Evolutionary conservation across 2,888 invertebrate genomes (phyloP), one percentile per base, ranked within the genome.

Genomic region (Sinopyrophorus schimmeli): DNA sequence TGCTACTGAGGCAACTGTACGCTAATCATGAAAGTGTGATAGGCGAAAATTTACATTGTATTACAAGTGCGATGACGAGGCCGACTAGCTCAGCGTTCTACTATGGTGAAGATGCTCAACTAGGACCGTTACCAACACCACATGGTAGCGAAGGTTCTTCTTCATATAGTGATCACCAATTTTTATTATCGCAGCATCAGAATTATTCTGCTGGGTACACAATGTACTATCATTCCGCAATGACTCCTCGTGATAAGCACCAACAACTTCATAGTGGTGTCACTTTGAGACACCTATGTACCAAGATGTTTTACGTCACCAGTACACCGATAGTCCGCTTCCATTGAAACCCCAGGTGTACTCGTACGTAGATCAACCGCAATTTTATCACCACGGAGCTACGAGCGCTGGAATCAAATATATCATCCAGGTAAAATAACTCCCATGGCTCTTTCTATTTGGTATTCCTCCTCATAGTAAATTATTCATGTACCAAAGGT

Each of bases 11-110:
- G 14, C 94, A 94, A 69, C 77, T 96, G 1, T 95, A 95, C 70
- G 92, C 92, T 9, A 95, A 92, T 67, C 80, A 96, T 28, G 96
- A 96, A 72, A 94, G 94, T 67, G 96, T 96, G 7, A 96, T 96
- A 59, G 80, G 95, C 17, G 93, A 93, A 18, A 93, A 92, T 62
- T 90, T 83, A 3, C 80, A 80, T 55, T 80, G 80, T 2, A 78
- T 77, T 42, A 76, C 76, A 3, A 76, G 76, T 46, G 73, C 79
- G 67, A 50, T 60, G 28, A 59, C 62, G 40, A 55, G 70, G 34
- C 65, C 68, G 4, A 65, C 65, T 38, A 65, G 66, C 48, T 60
- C 72, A n/a, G 57, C 70, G 18, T 66, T 70, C 17, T 76, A 75
- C 58, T 75, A 75, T 55, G 66, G 74, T 3, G 69, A 65, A 40